Base-by-base conservation (phyloP, 2,888 invertebrate genomes). In the Galerucella nymphaeae region DNA sequence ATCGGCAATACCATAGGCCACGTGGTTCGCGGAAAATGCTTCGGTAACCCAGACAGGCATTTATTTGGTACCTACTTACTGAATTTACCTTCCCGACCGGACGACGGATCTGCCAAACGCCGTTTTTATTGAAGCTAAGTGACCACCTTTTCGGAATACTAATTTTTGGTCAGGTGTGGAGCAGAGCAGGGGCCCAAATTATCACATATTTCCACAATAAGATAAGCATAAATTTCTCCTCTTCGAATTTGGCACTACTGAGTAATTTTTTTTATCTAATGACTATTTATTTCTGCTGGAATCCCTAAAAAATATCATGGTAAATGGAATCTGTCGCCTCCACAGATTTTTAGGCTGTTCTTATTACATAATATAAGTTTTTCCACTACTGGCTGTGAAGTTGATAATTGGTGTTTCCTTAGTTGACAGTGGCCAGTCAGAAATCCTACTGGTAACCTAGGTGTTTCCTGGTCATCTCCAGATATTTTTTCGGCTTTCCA, bases 1-100 rank as follows among this genome's bases (percentile, higher is more conserved):
- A 70, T 48, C 77, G 76, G 73, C 77, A 75, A 76, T 77, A 77
- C 81, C 82, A 81, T 81, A 81, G 79, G 79, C 81, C 81, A 82
- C 82, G 81, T 81, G 81, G 79, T 80, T 80, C 80, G 80, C 77
- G 80, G 81, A 80, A 81, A 81, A 78, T 76, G 78, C 74, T 77
- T 76, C 30, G 59, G 70, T 75, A 82, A 82, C 81, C 81, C 82
- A 82, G 82, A 82, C 82, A 81, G 82, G 82, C 81, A 82, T 82
- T 75, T 79, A 76, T 74, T 70, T 71, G 75, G 73, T 73, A 71
- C 30, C 30, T 38, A 38, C 70, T 71, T 65, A 65, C 75, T 70
- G 72, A 65, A 75, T 72, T 66, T 74, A 59, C 72, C 69, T 64
- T 72, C 66, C 73, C 76, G 73, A 69, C 72, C 55, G 71, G 16